Conservation (phyloP, 2,113 vertebrate species). For the Psilopogon haemacephalus region DNA sequence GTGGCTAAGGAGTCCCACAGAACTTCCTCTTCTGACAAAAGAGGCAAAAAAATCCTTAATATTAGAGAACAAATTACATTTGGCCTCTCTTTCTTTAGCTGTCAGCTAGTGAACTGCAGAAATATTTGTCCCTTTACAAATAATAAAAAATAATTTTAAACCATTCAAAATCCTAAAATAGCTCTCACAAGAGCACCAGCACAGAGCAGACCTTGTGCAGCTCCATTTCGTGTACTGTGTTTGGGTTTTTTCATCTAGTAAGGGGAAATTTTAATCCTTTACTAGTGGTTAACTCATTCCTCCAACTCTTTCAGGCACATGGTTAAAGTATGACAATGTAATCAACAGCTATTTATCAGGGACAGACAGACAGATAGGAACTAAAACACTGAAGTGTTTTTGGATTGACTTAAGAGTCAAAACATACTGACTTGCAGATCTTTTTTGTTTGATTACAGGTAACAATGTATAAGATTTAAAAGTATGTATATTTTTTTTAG, state of each 20-base stretch:
- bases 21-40: background rate
- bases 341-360: background rate
- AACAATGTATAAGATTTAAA: fast-evolving
- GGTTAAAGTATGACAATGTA: background rate
- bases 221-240: background rate
- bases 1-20: background rate
- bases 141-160: too few relatives aligned
- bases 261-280: background rate
- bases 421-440: background rate
- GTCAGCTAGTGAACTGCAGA: background rate
- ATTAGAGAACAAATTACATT: background rate
- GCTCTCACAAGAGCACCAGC: background rate
- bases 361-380: background rate
- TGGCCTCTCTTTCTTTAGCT: background rate
- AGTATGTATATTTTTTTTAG: background rate
- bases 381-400: background rate
- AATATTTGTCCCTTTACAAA: background rate
- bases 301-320: background rate
- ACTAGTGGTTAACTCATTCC: background rate
- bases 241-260: background rate
- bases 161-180: background rate
- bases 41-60: background rate
- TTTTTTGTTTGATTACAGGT: background rate
- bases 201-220: background rate
- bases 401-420: background rate